Base-by-base conservation (phyloP, 2,113 vertebrate species). In the Amblyornis subalaris region DNA sequence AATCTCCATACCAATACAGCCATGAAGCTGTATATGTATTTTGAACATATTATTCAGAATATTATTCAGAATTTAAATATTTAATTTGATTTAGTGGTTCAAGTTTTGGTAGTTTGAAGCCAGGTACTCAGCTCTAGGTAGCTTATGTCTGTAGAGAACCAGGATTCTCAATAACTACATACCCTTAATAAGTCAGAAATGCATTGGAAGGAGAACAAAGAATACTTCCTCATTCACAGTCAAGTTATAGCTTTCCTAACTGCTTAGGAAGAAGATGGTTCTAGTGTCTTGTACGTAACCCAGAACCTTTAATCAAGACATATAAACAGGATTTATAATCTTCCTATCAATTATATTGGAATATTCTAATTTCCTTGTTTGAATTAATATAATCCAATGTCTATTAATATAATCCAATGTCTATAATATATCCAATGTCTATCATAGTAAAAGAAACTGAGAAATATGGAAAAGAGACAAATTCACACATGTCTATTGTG, bases 401-500 rank as follows among this genome's bases (percentile, higher is more conserved):
- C 8, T 36, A 13, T 72, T 64, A 38, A 69, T 69, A 71, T 79
- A 66, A 83, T 67, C 18, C 16, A 24, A 75, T 36, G 0, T 31
- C 8, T 36, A 13, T 72, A n/a, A n/a, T n/a, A n/a, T n/a, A n/a
- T n/a, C n/a, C n/a, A n/a, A n/a, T n/a, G n/a, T n/a, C n/a, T 64
- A 38, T 13, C 25, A 42, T 5, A 35, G 51, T 35, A 28, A 78
- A 82, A 61, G 5, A 66, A 78, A 19, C 13, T 47, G 12, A 47
- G 2, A 0, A 21, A 26, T 75, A 48, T 15, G 5, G 33, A 53
- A 74, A 73, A 48, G 24, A 48, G 3, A 55, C 2, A 65, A 65
- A 61, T 48, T 74, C 12, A 69, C 2, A n/a, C 1, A 6, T 0
- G 0, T 25, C 54, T 36, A 8, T 36, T 64, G 7, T 29, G n/a